These are phyloP conservation scores for Callipepla squamata DNA, from an alignment of 2,113 vertebrate species.

Conservation along the genomic window DNA sequence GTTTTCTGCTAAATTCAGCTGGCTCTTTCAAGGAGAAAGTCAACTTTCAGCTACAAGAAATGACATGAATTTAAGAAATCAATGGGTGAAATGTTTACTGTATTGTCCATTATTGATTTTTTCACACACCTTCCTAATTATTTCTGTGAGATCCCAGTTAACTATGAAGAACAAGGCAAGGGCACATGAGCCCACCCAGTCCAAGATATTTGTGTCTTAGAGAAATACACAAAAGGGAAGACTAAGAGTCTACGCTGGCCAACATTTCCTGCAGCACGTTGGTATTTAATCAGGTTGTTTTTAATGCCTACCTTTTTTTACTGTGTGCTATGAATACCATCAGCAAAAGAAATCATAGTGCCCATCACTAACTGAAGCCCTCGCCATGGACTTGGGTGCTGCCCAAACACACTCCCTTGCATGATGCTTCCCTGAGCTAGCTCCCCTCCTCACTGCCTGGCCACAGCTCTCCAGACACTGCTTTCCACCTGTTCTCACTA, in stretches of 20 bases:
- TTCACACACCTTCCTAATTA: neutral
- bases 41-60: neutral
- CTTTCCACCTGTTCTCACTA: neutral
- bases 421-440: neutral
- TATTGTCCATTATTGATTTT: neutral
- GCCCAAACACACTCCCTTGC: neutral
- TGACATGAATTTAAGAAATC: neutral
- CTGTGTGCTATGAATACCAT: neutral
- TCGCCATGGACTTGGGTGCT: accelerated
- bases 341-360: neutral
- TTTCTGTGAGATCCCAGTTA: neutral
- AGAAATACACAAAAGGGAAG: neutral
- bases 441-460: neutral
- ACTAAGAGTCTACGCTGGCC: neutral
- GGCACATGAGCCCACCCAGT: neutral
- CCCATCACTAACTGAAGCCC: neutral
- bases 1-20: neutral
- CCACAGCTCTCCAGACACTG: neutral
- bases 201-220: neutral
- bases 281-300: neutral
- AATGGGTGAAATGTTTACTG: accelerated
- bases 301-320: neutral
- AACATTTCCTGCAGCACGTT: neutral
- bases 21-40: neutral
- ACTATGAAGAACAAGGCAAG: neutral